Evolutionary conservation across 92 coral and sea anemone genomes (phyloP).

Genomic region (Epizoanthus fatuus): DNA sequence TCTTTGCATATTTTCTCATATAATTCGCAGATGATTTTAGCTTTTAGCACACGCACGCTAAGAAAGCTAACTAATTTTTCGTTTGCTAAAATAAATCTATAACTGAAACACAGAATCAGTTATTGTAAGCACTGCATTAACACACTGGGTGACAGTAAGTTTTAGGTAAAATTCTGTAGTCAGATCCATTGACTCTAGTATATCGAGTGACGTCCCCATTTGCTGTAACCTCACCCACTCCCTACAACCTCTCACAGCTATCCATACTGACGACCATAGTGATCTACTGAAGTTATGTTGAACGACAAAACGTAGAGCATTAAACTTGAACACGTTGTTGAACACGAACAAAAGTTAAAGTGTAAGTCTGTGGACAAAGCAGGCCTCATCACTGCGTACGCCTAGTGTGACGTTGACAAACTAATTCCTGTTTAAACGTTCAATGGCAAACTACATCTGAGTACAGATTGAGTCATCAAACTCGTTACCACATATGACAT

Average conservation of each 20-base stretch:
- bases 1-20: constrained; percentile 60
- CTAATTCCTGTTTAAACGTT: constrained; percentile 21
- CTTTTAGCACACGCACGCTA: constrained; percentile 65
- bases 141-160: no score
- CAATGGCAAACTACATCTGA: constrained; percentile 11
- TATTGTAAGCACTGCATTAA: not conserved
- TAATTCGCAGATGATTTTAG: constrained; percentile 52
- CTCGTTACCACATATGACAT: no score
- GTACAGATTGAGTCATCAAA: constrained; percentile 38
- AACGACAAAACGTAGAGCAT: no score
- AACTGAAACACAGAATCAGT: not conserved
- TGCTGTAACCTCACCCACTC: no score
- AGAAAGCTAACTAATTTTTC: constrained; percentile 48
- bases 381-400: not conserved
- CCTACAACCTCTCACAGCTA: no score
- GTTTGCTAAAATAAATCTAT: not conserved
- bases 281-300: no score
- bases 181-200: no score
- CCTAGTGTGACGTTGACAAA: constrained; percentile 13
- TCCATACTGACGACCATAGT: no score
- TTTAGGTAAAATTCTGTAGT: no score
- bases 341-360: not conserved
- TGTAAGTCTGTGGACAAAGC: not conserved
- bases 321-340: no score
- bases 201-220: no score